phyloP scores from a whole-genome alignment of 2,113 vertebrate genomes.

The Chaetura pelagica region DNA sequence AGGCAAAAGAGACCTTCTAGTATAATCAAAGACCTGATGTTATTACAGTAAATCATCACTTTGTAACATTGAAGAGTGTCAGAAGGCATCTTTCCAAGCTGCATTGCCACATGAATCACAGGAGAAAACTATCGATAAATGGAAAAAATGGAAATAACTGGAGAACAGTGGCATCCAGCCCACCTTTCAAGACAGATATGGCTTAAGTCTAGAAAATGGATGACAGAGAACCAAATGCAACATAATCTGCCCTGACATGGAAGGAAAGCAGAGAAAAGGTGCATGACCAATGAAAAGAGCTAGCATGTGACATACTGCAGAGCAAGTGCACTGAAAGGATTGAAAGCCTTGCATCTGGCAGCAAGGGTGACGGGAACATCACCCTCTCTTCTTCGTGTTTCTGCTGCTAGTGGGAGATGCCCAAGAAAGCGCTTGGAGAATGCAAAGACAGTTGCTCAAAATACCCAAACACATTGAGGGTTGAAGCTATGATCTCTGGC shows the following conservation, averaged over 20 bases:
- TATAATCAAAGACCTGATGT: neutral
- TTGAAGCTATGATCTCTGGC: neutral
- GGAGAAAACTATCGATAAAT: neutral
- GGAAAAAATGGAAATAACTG: neutral
- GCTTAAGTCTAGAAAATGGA: neutral
- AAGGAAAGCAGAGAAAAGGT: neutral
- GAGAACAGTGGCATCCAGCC: neutral
- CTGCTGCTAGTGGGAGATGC: neutral
- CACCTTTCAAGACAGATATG: neutral
- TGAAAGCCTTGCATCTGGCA: neutral
- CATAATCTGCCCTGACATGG: fast-evolving
- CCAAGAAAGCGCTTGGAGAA: neutral
- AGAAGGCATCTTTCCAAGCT: neutral
- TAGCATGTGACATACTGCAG: neutral
- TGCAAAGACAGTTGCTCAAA: neutral
- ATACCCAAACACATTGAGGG: neutral
- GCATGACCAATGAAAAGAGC: neutral
- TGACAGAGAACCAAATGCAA: neutral
- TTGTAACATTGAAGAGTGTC: neutral
- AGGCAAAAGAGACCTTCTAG: neutral
- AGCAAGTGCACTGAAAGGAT: neutral
- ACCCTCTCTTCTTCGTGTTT: fast-evolving
- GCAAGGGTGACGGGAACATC: neutral
- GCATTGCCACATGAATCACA: neutral
- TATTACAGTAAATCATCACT: neutral